phyloP scores from a whole-genome alignment of 2,888 invertebrate genomes.

The Ectobius pallidus region DNA sequence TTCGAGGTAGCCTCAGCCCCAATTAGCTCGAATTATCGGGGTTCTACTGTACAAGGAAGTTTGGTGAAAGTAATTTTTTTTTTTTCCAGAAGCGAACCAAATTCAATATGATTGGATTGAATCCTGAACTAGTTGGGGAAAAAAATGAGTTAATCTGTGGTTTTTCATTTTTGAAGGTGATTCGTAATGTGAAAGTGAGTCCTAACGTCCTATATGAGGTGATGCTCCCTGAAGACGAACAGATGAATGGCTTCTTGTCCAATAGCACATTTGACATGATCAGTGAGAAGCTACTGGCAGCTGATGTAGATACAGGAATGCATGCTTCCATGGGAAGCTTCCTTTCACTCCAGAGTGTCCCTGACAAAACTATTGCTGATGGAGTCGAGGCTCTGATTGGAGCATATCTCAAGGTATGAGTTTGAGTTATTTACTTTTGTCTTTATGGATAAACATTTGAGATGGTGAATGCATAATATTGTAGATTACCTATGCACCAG shows the following conservation, averaged over 20 bases:
- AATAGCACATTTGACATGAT: constrained; percentile 34
- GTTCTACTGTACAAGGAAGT: no score
- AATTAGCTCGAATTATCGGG: no score
- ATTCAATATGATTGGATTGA: no score
- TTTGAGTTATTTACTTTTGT: background rate
- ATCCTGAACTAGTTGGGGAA: no score
- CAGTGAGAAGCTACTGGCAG: constrained; percentile 51
- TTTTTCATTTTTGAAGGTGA: no score
- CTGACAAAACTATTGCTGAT: constrained; percentile 78
- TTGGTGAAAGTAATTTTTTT: no score
- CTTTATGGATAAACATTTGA: no score
- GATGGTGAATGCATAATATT: no score
- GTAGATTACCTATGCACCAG: no score
- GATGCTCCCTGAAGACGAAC: constrained; percentile 56
- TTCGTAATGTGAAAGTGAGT: constrained; percentile 56
- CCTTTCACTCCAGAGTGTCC: constrained; percentile 58
- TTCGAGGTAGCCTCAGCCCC: no score
- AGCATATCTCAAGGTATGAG: constrained; percentile 59
- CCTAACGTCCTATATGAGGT: constrained; percentile 60
- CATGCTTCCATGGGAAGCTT: constrained; percentile 54
- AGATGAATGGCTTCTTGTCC: constrained; percentile 43
- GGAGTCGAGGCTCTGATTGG: constrained; percentile 87
- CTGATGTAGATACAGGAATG: constrained; percentile 52
- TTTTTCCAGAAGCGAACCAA: no score
- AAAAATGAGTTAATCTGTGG: no score